Base-by-base conservation (phyloP, 2,888 invertebrate species). In the Caenorhabditis macrosperma region DNA sequence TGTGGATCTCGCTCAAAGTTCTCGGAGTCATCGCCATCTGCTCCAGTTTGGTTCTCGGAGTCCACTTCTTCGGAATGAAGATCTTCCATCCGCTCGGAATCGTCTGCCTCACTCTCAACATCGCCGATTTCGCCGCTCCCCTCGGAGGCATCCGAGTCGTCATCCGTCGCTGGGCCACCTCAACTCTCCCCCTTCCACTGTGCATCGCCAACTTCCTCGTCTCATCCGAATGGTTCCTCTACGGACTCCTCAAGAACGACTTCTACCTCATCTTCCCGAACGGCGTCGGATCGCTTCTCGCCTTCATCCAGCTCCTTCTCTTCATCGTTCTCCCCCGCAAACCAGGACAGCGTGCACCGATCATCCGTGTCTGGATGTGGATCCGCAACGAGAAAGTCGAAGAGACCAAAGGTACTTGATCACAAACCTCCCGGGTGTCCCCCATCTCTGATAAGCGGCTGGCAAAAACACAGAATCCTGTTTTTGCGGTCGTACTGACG, bases 141-240 rank as follows among this genome's bases (percentile, higher is more conserved):
- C 92, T 96, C 84, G 94, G 94, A 64, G 94, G 94, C 90, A 91
- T 95, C 83, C 93, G 93, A 86, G 93, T 94, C 60, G 94, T 97
- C 67, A 94, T 97, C 52, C 93, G 92, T 89, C 94, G 94, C 20
- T 94, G 95, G 91, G 95, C 95, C 91, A 95, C 96, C 0, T 95
- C 94, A 74, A 94, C 94, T 35, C 93, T 97, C 91, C 96, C 96
- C 5, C 95, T 96, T 91, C 95, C 96, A 6, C 93, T 97, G 76
- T 95, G 96, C 88, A 92, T 95, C 57, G 94, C 95, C 87, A 96
- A 95, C 83, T 93, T 95, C 35, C 88, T 95, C n/a, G 95, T 96
- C 15, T 93, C 94, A n/a, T 93, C 93, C 81, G 93, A 94, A 90
- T 96, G 96, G 96, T 92, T 94, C 72, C 89, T 95, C 0, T 96